Conservation (phyloP, 2,888 invertebrate species). For the Tuta absoluta region DNA sequence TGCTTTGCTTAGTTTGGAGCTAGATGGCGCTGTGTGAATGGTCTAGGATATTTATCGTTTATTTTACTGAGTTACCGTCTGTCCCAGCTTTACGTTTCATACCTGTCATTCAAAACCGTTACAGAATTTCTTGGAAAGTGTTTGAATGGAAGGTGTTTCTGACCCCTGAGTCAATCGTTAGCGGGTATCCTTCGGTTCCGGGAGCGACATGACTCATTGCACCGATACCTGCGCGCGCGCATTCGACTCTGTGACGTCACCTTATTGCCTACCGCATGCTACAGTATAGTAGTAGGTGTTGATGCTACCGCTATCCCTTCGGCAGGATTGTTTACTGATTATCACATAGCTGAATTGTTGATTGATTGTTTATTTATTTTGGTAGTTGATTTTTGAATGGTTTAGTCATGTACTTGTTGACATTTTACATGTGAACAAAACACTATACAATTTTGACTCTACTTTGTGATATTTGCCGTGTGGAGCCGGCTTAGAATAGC, state of each 20-base stretch:
- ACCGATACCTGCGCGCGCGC: conserved; percentile 33
- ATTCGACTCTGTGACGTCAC: conserved; percentile 56
- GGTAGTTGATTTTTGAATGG: neutral
- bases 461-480: neutral
- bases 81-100: neutral
- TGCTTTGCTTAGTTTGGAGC: no score
- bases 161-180: conserved; percentile 26
- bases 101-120: conserved; percentile 8
- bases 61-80: no score
- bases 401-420: neutral
- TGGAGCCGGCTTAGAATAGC: no score
- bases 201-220: conserved; percentile 30
- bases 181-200: conserved; percentile 22
- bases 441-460: neutral
- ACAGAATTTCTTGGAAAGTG: neutral
- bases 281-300: no score
- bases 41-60: no score
- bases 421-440: neutral
- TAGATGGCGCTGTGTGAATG: no score
- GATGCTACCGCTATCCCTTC: conserved; percentile 50
- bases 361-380: neutral
- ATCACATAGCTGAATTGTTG: neutral
- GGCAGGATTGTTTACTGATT: neutral
- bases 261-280: no score
- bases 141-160: conserved; percentile 12